These are phyloP conservation scores for Napeogenes inachia DNA, from an alignment of 2,888 invertebrate species.

Conservation along the genomic window DNA sequence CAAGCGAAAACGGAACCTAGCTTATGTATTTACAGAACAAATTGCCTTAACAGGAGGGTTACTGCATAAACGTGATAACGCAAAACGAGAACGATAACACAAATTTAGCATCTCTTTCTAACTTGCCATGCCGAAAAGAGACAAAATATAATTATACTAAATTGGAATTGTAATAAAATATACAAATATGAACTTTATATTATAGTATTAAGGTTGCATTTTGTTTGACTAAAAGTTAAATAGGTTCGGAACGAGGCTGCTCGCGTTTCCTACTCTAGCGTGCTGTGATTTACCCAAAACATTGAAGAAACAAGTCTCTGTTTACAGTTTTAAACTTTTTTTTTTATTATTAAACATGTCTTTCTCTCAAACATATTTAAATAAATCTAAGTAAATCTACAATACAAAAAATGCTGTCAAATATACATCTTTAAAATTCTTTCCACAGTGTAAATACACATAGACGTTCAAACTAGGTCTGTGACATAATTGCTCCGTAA, in stretches of 20 bases:
- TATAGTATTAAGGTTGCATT: background rate
- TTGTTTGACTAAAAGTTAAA: background rate
- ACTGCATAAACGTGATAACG: slow-evolving; percentile 16
- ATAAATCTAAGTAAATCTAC: background rate
- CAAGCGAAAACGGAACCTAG: background rate
- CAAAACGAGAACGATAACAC: slow-evolving; percentile 1
- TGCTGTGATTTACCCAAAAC: slow-evolving; percentile 4
- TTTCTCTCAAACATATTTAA: background rate
- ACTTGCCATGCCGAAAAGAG: slow-evolving; percentile 1
- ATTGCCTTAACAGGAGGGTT: background rate
- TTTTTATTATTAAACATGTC: no score
- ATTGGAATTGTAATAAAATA: background rate
- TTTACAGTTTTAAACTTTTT: background rate
- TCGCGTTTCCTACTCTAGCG: slow-evolving; percentile 9
- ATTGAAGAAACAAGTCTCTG: slow-evolving; percentile 4
- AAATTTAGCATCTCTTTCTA: slow-evolving; percentile 3
- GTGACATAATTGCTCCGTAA: slow-evolving; percentile 2
- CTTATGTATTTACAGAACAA: background rate
- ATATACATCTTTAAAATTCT: background rate
- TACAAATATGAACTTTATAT: background rate
- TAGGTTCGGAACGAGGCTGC: slow-evolving; percentile 8
- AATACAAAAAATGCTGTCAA: background rate
- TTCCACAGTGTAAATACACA: slow-evolving; percentile 1
- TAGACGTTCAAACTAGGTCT: background rate
- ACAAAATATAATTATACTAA: slow-evolving; percentile 3